phyloP scores from a whole-genome alignment of 1,140 invertebrate genomes.

The Himalopsyche phryganea region DNA sequence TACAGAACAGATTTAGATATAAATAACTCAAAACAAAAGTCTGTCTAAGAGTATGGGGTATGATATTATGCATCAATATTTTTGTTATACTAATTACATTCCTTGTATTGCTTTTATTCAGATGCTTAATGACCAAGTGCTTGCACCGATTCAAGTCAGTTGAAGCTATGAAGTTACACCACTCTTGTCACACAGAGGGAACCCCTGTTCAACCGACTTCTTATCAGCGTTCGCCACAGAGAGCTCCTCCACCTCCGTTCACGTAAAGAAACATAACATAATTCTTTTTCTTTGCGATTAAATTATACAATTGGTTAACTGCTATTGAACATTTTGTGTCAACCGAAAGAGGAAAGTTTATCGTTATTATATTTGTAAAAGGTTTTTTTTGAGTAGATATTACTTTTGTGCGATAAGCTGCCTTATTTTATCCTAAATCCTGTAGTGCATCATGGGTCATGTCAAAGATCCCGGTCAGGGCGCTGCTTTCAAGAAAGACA shows the following conservation, averaged over 20 bases:
- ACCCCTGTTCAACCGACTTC: neutral
- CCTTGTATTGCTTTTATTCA: slow-evolving; percentile 10
- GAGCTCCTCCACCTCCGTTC: slow-evolving; percentile 6
- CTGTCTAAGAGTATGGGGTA: too few species aligned
- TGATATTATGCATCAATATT: too few species aligned
- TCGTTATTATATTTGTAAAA: neutral
- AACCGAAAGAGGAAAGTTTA: neutral
- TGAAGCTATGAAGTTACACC: slow-evolving; percentile 11
- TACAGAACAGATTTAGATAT: too few species aligned
- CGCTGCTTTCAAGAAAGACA: too few species aligned
- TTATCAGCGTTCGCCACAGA: slow-evolving; percentile 12
- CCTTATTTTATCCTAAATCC: too few species aligned
- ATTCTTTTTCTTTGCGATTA: neutral
- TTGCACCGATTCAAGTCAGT: slow-evolving; percentile 20
- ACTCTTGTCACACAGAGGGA: slow-evolving; percentile 13
- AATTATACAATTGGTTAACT: neutral
- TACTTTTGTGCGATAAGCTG: too few species aligned
- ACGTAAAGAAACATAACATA: too few species aligned
- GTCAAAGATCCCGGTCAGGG: too few species aligned
- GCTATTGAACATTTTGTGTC: neutral
- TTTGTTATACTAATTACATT: too few species aligned
- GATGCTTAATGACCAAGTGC: slow-evolving; percentile 20
- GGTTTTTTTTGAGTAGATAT: too few species aligned
- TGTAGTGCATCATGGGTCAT: too few species aligned
- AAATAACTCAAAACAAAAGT: too few species aligned